These are phyloP conservation scores for Nothobranchius furzeri DNA, from an alignment of 2,113 vertebrate genomes.

Conservation along the genomic window DNA sequence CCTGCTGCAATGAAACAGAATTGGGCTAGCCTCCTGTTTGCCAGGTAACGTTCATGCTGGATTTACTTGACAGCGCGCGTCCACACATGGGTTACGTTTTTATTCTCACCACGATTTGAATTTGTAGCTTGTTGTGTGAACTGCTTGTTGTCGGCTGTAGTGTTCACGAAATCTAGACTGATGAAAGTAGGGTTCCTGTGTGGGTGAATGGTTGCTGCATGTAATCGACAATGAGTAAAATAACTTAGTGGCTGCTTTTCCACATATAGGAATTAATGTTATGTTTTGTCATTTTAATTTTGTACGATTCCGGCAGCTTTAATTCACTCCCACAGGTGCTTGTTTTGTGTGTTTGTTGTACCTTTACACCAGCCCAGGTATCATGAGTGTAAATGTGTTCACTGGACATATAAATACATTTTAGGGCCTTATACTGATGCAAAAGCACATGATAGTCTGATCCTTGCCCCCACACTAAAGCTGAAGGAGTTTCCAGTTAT, in stretches of 20 bases:
- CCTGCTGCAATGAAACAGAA: slow-evolving; percentile 51
- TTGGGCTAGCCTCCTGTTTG: slow-evolving; percentile 30
- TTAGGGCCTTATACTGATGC: slow-evolving; percentile 6
- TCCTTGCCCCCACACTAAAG: slow-evolving; percentile 45
- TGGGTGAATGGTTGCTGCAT: slow-evolving; percentile 30
- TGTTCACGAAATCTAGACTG: not conserved
- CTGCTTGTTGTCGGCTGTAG: not conserved
- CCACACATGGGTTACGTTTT: not conserved
- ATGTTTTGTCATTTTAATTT: too few relatives aligned
- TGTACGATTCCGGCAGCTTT: too few relatives aligned
- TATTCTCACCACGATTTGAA: not conserved
- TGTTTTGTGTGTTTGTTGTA: too few relatives aligned
- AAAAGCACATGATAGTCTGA: slow-evolving; percentile 41
- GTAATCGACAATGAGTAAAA: not conserved
- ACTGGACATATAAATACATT: not conserved
- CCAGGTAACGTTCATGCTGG: slow-evolving; percentile 59
- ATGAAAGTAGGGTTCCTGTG: slow-evolving; percentile 16
- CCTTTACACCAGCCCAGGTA: too few relatives aligned
- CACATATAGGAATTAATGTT: too few relatives aligned
- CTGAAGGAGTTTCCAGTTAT: slow-evolving; percentile 7
- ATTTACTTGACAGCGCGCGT: slow-evolving; percentile 44
- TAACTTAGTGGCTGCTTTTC: too few relatives aligned
- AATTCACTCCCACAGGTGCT: too few relatives aligned
- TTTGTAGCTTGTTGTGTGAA: not conserved
- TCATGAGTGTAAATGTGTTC: too few relatives aligned